Evolutionary conservation across 2,888 invertebrate genomes (phyloP), one percentile per base, ranked within the genome.

Genomic region (Schizotus pectinicornis): DNA sequence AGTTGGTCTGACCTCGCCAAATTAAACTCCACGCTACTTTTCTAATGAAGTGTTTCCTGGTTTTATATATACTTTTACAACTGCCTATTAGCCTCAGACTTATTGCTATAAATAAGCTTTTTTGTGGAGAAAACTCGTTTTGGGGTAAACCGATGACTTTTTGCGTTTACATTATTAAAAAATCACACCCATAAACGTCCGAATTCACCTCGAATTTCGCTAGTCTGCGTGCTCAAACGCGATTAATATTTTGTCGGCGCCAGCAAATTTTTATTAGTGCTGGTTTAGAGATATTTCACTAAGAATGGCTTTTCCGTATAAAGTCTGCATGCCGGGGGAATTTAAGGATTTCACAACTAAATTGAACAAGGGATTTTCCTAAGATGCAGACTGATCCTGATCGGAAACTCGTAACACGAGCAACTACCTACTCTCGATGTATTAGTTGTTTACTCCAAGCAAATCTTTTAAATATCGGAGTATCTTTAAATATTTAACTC

Each of bases 341-440:
- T 72, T 73, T 70, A 69, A 63, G 74, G 73, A 74, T 74, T 73
- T 74, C 71, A 70, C 71, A 67, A 71, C 72, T 73, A 74, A 74
- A 75, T 75, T 75, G 75, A 75, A 75, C 73, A 72, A 69, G 74
- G 72, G 74, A 75, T 74, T 73, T 71, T 63, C 64, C 63, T 66
- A 67, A 69, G 66, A 70, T 67, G 64, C 64, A 68, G 68, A 63
- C 68, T 67, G 65, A 72, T 68, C 67, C 68, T 63, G 68, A 72
- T 68, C 68, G 70, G 60, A 68, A 64, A 66, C 64, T 63, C 62
- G 22, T 65, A 65, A 61, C 64, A 64, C 61, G 58, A 56, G 55
- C 61, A 64, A 57, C 35, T 47, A 34, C 35, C 35, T 35, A 39
- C 6, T 39, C 39, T 41, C 53, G 60, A 63, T 54, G 49, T 61